Evolutionary conservation across 2,888 invertebrate genomes (phyloP).

Genomic region (Hemistola chrysoprasaria): DNA sequence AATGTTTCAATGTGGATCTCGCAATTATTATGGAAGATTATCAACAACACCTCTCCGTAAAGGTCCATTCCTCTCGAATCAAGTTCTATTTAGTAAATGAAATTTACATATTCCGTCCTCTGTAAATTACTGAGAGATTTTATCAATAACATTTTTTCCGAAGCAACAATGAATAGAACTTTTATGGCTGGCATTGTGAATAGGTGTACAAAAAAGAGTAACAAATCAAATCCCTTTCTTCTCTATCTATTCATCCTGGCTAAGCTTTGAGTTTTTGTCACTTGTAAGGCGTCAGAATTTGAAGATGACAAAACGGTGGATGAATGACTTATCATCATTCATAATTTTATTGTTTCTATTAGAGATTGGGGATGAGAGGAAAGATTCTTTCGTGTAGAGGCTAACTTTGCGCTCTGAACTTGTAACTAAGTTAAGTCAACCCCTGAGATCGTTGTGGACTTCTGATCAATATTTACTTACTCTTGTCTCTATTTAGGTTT

Average conservation of each 20-base stretch:
- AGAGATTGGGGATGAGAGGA: slow-evolving; percentile 12
- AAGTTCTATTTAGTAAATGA: neutral
- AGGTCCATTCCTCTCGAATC: slow-evolving; percentile 42
- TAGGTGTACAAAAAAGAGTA: slow-evolving; percentile 27
- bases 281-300: slow-evolving; percentile 15
- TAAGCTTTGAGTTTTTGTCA: slow-evolving; percentile 39
- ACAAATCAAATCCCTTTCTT: slow-evolving; percentile 42
- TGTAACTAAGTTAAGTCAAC: slow-evolving; percentile 71
- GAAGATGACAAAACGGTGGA: neutral
- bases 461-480: slow-evolving; percentile 62
- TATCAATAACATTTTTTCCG: slow-evolving; percentile 25
- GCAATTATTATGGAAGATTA: slow-evolving; percentile 69
- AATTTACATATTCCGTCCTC: neutral
- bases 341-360: slow-evolving; percentile 2
- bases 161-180: slow-evolving; percentile 33
- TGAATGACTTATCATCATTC: neutral
- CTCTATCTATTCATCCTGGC: slow-evolving; percentile 41
- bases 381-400: slow-evolving; percentile 42
- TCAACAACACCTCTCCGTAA: slow-evolving; percentile 58
- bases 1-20: slow-evolving; percentile 68
- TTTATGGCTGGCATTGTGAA: slow-evolving; percentile 35
- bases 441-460: slow-evolving; percentile 45
- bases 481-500: slow-evolving; percentile 35
- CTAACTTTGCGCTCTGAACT: slow-evolving; percentile 75
- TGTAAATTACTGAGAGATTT: neutral